Conservation (phyloP, 2,888 invertebrate genomes). For the Caenorhabditis wallacei region DNA sequence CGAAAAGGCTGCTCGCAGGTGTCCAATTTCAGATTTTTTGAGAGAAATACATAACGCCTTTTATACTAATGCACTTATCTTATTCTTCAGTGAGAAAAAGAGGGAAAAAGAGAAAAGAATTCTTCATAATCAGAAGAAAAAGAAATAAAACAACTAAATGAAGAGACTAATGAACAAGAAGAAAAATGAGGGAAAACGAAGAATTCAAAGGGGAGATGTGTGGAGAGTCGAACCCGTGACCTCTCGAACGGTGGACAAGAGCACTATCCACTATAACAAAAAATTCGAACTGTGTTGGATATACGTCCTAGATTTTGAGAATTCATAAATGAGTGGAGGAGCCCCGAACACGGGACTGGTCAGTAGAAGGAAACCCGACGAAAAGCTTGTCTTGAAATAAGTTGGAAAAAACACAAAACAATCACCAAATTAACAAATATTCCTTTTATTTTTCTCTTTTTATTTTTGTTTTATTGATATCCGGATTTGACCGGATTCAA, state of each 20-base stretch:
- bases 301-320: no score
- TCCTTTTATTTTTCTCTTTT: neutral
- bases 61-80: constrained; percentile 52
- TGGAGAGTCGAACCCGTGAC: no score
- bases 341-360: no score
- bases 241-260: no score
- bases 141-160: neutral
- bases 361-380: no score
- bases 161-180: constrained; percentile 10
- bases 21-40: constrained; percentile 43
- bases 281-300: no score
- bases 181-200: neutral
- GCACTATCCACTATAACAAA: neutral
- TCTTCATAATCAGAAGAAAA: constrained; percentile 35
- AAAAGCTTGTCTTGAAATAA: no score
- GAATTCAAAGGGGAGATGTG: neutral
- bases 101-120: neutral
- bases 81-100: neutral
- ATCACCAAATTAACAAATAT: neutral
- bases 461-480: neutral
- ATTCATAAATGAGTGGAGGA: no score
- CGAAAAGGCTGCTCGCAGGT: constrained; percentile 36
- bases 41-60: constrained; percentile 9
- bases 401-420: neutral
- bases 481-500: neutral